Evolutionary conservation across 2,888 invertebrate species (phyloP).

Genomic region (Alviniconcha strummeri): DNA sequence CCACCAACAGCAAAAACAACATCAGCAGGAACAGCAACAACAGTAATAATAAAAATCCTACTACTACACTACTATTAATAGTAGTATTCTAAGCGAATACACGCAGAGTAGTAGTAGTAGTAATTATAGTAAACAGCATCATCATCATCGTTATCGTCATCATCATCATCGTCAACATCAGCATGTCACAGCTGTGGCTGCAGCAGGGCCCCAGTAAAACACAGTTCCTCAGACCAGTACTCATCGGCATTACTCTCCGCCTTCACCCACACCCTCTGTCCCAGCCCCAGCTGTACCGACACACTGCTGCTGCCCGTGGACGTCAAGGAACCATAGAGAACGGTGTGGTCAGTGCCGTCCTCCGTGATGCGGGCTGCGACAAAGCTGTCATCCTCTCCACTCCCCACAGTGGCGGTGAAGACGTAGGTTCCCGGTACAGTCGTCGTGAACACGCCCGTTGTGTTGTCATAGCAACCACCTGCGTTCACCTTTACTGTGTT

Average conservation of each 20-base stretch:
- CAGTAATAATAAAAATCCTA: no score
- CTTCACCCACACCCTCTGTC: neutral
- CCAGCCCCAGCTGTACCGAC: neutral
- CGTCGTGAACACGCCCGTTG: neutral
- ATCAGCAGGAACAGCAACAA: no score
- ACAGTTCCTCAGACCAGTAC: neutral
- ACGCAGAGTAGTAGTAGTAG: no score
- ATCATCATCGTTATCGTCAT: no score
- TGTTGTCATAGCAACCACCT: neutral
- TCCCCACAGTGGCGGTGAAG: neutral
- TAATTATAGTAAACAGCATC: no score
- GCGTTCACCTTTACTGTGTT: neutral
- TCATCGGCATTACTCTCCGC: neutral
- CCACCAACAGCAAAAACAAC: no score
- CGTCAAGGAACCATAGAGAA: neutral
- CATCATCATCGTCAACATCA: no score
- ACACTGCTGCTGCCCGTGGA: neutral
- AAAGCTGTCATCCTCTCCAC: neutral
- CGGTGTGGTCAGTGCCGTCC: neutral
- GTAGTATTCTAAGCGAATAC: no score
- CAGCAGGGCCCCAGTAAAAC: neutral
- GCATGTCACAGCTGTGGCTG: neutral
- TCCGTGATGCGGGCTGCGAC: neutral
- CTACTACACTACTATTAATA: no score
- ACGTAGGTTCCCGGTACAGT: neutral